Base-by-base conservation (phyloP, 2,113 vertebrate genomes). In the Neolamprologus falcicula region DNA sequence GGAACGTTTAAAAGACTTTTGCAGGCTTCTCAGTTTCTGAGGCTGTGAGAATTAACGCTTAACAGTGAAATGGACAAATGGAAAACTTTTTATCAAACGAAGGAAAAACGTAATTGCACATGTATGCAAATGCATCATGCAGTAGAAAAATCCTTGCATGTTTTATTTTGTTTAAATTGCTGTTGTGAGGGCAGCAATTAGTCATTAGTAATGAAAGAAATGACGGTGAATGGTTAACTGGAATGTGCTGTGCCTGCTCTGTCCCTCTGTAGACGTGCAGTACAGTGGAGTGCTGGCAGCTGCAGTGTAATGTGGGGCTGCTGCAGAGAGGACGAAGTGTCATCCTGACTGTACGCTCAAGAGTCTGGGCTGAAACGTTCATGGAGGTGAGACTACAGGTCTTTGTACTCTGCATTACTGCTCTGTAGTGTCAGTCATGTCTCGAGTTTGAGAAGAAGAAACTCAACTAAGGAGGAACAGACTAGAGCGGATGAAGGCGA, bases 341-440 rank as follows among this genome's bases (percentile, higher is more conserved):
- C 33, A 97, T 97, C 85, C 92, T 98, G 63, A 95, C 91, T 2
- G 92, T 98, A 11, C 96, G 97, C 83, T 98, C 97, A 85, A 96
- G 97, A 50, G 73, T 98, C 79, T 97, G 97, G 97, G 96, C 97
- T 26, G 96, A 97, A 91, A 98, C 97, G 33, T 98, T 98, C 92
- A 91, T 97, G 2, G 96, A 97, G 95, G 98, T 98, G 87, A 91
- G 91, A 82, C 55, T n/a, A 8, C 14, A 19, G 16, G 42, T 1
- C 24, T 19, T 50, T 50, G 9, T 0, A 3, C 9, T 21, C 37
- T 2, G 21, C 14, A 12, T 5, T 37, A 33, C 17, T 79, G 11
- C 37, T 9, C 26, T 31, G 5, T 35, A 4, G 6, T 26, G n/a
- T 31, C 19, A 5, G 9, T 66, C 19, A 7, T 19, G 13, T 14